Base-by-base conservation (phyloP, 2,888 invertebrate genomes). In the Smittia sp. region DNA sequence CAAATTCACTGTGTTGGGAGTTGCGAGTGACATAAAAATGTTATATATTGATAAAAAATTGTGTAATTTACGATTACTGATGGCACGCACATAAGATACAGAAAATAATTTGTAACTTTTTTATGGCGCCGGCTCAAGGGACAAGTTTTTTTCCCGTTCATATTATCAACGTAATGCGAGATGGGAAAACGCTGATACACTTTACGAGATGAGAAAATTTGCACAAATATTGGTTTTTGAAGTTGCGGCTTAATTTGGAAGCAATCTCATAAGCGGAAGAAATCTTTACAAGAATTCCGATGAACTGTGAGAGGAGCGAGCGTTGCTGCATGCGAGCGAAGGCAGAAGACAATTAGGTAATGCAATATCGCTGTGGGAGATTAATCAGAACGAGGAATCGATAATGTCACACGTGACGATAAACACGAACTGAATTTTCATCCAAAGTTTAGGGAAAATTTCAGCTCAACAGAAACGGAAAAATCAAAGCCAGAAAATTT, bases 21-120 rank as follows among this genome's bases (percentile, higher is more conserved):
- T 68, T 41, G 22, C 24, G 41, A 68, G 41, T 68, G 46, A 46
- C 25, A 68, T 68, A 46, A 68, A 68, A 68, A 68, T 24, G 18
- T 66, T 25, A 25, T 38, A 32, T 66, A 39, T 66, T 68, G 68
- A 68, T 68, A 68, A 68, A 68, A 66, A 66, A 66, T 66, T 66
- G 46, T n/a, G 68, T 13, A 41, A 68, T 68, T 20, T 20, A 39
- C 13, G 39, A 68, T 68, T 24, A 46, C 15, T 46, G 22, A 67
- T 39, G 13, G 32, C 32, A 67, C 27, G 38, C 65, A 65, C 32
- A 15, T n/a, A 46, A n/a, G 46, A 46, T 46, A 46, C 15, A 65
- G 65, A 65, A 41, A 67, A 39, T 20, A 67, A 32, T 32, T 67
- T 67, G 39, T 20, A 18, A 67, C 39, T 41, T 65, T 58, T 58